These are phyloP conservation scores for Sminthurides aquaticus DNA, from an alignment of 2,888 invertebrate genomes.

Conservation along the genomic window DNA sequence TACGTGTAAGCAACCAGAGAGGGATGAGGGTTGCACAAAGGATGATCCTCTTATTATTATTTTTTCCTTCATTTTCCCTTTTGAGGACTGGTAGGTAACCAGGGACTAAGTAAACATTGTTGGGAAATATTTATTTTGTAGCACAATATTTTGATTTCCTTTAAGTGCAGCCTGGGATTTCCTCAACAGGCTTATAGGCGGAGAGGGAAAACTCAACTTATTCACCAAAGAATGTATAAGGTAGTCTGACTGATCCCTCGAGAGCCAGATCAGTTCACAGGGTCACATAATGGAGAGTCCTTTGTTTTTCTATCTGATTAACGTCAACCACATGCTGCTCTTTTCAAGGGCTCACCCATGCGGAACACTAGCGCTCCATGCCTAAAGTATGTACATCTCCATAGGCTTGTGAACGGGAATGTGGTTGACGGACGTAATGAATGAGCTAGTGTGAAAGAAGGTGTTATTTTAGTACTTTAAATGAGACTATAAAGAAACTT, in stretches of 20 bases:
- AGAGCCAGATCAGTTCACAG: too few species aligned
- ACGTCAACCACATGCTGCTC: slow-evolving; percentile 35
- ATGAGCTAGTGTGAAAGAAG: background rate
- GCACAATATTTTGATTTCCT: background rate
- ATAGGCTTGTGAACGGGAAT: too few species aligned
- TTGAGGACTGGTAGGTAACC: background rate
- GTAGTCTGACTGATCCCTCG: too few species aligned
- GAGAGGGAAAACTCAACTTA: too few species aligned
- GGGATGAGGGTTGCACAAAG: background rate
- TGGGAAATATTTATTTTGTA: background rate
- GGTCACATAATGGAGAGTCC: too few species aligned
- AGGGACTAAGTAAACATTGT: background rate
- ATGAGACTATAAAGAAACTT: background rate
- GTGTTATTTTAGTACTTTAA: background rate
- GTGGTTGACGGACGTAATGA: too few species aligned
- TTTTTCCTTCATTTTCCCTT: background rate
- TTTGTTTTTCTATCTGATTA: slow-evolving; percentile 32
- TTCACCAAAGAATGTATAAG: too few species aligned
- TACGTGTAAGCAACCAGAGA: too few species aligned
- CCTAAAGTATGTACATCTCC: too few species aligned
- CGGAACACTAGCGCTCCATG: background rate
- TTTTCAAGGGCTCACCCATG: background rate
- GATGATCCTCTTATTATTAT: background rate
- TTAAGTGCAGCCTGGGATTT: background rate
- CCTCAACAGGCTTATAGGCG: too few species aligned